A percentile compares a stretch with the other conserved stretches of the same genome.
Evolutionary conservation across 2,888 invertebrate species (phyloP).

Genomic region (Volucella bombylans): DNA sequence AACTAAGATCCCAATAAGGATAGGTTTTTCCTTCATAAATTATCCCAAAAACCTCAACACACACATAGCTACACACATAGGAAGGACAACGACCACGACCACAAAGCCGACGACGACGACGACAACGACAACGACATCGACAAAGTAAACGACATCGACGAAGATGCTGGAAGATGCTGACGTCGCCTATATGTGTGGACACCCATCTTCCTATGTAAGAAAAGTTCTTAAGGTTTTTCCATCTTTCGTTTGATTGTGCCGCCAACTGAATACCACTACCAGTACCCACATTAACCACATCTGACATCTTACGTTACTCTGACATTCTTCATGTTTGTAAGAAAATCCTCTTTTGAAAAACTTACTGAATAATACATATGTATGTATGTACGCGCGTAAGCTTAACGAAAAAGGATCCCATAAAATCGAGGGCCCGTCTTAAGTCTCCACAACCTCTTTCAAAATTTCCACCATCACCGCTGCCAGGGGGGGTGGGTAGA

Average conservation of each 20-base stretch:
- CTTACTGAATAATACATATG: constrained; percentile 21
- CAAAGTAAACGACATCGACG: too few species aligned
- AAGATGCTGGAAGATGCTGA: too few species aligned
- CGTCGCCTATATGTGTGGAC: too few species aligned
- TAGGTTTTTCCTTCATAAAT: constrained; percentile 23
- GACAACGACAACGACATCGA: too few species aligned
- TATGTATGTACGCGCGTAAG: constrained; percentile 4
- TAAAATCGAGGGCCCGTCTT: not conserved
- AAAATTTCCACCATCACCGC: too few species aligned
- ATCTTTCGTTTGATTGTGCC: constrained; percentile 31
- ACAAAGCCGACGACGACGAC: too few species aligned
- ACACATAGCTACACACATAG: not conserved
- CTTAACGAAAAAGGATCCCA: not conserved
- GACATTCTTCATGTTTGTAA: constrained; percentile 10
- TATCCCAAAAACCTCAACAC: constrained; percentile 9
- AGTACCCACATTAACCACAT: constrained; percentile 44
- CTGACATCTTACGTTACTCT: constrained; percentile 38
- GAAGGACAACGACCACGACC: too few species aligned
- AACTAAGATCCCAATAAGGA: constrained; percentile 6
- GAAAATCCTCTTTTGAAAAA: constrained; percentile 39
- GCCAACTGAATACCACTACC: not conserved
- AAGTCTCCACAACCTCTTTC: not conserved
- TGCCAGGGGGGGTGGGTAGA: too few species aligned
- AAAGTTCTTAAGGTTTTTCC: constrained; percentile 20
- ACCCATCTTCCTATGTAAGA: not conserved